Base-by-base conservation (phyloP, 2,797 vertebrate species). In the Coluber constrictor region DNA sequence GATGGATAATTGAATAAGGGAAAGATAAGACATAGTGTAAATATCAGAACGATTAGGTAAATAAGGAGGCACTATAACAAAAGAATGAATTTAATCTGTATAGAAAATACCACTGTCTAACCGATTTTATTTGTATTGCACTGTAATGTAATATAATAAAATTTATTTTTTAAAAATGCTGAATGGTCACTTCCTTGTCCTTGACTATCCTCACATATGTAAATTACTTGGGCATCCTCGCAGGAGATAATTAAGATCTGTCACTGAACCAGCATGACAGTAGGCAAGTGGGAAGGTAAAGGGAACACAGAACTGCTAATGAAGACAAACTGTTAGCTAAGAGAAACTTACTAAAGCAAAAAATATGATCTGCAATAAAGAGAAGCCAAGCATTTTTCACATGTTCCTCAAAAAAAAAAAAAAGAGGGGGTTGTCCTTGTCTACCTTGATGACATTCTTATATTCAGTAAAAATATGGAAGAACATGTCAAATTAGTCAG, bases 251-350 rank as follows among this genome's bases (percentile, higher is more conserved):
- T 83, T 83, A 83, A 83, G 74, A 47, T 83, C 74, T 83, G 74
- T 47, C 74, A 47, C 20, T 83, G 20, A 70, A 16, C 16, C 59
- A 86, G 9, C 88, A 3, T 0, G 88, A 89, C 86, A 92, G 43
- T 15, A 12, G 20, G 12, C 0, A 86, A 10, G 0, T 13, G 88
- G 0, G 10, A 89, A 61, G 37, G 3, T 89, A 61, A 0, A 0
- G 1, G 2, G 0, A 90, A 59, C 9, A 2, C 3, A 86, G 15
- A 1, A 13, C 83, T 5, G 7, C 5, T 89, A 90, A 6, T 59
- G 0, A 91, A 51, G 94, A 1, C 2, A 27, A 16, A 86, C 10
- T 32, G 63, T 18, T 91, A 57, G 11, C 4, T 47, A 86, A 25
- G 47, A 51, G 20, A 61, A 66, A n/a, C 43, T 32, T 32, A 56